Conservation (phyloP, 2,797 vertebrate species). For the Phalloptychus januarius region DNA sequence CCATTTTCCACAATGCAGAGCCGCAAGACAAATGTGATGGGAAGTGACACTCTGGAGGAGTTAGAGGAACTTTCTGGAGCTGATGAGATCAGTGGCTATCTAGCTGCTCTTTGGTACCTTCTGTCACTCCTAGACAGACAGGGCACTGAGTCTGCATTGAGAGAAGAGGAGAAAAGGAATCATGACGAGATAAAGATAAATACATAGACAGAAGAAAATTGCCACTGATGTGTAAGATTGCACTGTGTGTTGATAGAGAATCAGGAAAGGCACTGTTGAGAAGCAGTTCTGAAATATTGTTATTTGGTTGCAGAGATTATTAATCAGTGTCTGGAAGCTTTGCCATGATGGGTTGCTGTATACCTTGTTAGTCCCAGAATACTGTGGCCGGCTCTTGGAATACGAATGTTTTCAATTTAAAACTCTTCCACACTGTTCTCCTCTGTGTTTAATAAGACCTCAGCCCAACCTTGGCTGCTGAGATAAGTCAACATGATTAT, state of each 20-base stretch:
- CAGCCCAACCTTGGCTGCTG: background rate
- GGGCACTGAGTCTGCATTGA: conserved; percentile 3
- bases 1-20: conserved; percentile 58
- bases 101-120: conserved; percentile 42
- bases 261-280: background rate
- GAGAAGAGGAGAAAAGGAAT: conserved; percentile 13
- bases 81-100: conserved; percentile 48
- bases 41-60: conserved; percentile 36
- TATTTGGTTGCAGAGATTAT: conserved; percentile 17
- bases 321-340: conserved; percentile 31
- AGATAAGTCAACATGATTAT: background rate
- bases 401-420: conserved; percentile 44
- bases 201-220: background rate
- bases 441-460: background rate
- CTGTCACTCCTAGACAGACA: conserved; percentile 28
- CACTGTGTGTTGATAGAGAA: background rate
- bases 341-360: conserved; percentile 42
- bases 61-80: conserved; percentile 40
- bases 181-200: conserved; percentile 18
- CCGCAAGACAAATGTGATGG: conserved; percentile 55
- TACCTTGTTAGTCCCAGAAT: conserved; percentile 36
- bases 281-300: conserved; percentile 11
- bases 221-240: background rate
- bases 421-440: conserved; percentile 14
- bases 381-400: conserved; percentile 29